Evolutionary conservation across 2,888 invertebrate genomes (phyloP).

Genomic region (Syritta pipiens): DNA sequence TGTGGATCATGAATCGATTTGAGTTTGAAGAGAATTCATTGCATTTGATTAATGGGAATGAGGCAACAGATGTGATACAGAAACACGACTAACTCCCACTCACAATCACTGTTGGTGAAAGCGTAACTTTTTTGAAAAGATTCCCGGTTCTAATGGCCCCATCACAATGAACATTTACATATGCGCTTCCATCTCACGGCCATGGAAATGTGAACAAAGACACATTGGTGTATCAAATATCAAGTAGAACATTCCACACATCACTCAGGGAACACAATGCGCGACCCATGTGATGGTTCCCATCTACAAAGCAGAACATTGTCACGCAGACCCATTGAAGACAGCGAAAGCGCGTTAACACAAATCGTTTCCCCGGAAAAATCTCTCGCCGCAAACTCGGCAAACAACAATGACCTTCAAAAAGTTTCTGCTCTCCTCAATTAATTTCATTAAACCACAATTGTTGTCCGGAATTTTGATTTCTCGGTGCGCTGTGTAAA

Average conservation of each 20-base stretch:
- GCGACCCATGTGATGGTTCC: not conserved
- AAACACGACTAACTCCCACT: too few species aligned
- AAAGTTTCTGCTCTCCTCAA: conserved; percentile 20
- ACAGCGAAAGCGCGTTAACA: conserved; percentile 33
- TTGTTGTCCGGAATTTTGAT: conserved; percentile 40
- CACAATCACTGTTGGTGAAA: too few species aligned
- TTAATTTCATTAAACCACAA: conserved; percentile 35
- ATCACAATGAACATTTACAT: too few species aligned
- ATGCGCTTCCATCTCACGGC: too few species aligned
- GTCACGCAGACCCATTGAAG: conserved; percentile 14
- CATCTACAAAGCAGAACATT: conserved; percentile 27
- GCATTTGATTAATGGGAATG: too few species aligned
- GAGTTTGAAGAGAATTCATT: too few species aligned
- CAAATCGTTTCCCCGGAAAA: conserved; percentile 8
- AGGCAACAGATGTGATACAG: too few species aligned
- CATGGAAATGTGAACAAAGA: conserved; percentile 6
- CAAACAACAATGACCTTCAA: conserved; percentile 17
- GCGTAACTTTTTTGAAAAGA: too few species aligned
- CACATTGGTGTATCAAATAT: not conserved
- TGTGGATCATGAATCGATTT: too few species aligned
- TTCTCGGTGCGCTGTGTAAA: conserved; percentile 18
- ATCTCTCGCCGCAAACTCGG: not conserved
- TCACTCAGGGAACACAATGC: not conserved
- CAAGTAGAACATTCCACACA: conserved; percentile 21
- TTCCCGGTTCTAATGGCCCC: too few species aligned